Evolutionary conservation across 2,797 vertebrate genomes (phyloP), one percentile per base, ranked within the genome.

Genomic region (Pterois miles): DNA sequence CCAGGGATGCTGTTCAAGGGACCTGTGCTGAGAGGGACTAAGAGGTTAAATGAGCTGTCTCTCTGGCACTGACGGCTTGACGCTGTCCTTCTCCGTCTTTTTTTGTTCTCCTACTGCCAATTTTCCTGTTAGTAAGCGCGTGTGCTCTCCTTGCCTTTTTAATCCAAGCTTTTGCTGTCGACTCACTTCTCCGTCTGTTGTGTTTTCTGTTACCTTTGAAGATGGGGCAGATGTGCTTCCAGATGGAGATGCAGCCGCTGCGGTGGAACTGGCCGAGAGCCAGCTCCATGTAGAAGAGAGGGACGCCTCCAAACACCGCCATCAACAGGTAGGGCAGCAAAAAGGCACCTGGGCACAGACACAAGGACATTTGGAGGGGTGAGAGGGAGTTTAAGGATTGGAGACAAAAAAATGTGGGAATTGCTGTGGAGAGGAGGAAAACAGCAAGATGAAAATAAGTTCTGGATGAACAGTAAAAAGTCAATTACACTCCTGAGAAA

Each of bases 201-300:
- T 27, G 48, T 14, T 43, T 20, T n/a, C 46, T 63, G 9, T 93
- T 96, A 99, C 98, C 98, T 96, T 99, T 99, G 94, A 99, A 99
- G 88, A 99, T 97, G 27, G 98, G 98, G 89, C 98, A 99, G 92
- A 99, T 96, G 95, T 99, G 96, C 78, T 95, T 98, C 98, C 98
- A 99, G 76, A 99, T 95, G 46, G 98, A 99, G 93, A 99, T 99
- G 79, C 98, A 98, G 64, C 98, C 98, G 0, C 96, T 99, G 84
- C 97, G 96, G 91, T 99, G 98, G 87, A 97, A 99, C 92, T 99
- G 98, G 23, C 98, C 98, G 43, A 99, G 93, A 0, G 97, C 98
- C 62, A 99, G 96, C 91, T 99, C 98, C 98, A 99, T 98, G 87
- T 99, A 99, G 95, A 99, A 99, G 53, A 99, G 96, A 0, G 98